Conservation (phyloP, 2,888 invertebrate species). For the Chymomyza procnemis region DNA sequence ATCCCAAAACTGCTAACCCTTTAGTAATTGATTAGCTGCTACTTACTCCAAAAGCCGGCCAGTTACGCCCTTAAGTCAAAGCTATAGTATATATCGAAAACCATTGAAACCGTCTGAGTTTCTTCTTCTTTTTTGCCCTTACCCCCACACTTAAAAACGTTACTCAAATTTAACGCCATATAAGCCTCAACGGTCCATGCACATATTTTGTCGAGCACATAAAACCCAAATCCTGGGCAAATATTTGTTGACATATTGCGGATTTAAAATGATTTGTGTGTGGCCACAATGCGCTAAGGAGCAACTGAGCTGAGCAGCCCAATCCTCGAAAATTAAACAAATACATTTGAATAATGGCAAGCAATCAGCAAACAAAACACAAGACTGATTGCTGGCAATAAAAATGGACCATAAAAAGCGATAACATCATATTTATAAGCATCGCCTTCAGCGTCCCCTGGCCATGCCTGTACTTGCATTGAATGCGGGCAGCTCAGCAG, state of each 20-base stretch:
- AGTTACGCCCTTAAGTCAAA: no score
- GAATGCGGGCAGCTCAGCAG: conserved; percentile 36
- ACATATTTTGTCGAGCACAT: conserved; percentile 19
- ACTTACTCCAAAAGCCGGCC: no score
- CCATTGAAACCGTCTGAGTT: no score
- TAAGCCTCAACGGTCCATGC: conserved; percentile 62
- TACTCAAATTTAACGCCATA: conserved; percentile 18
- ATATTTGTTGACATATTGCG: conserved; percentile 72
- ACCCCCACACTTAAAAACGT: no score
- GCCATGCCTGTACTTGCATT: not conserved
- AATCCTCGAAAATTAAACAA: conserved; percentile 68
- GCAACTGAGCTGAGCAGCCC: conserved; percentile 18
- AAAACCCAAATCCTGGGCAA: conserved; percentile 33
- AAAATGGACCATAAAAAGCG: conserved; percentile 74
- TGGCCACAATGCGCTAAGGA: conserved; percentile 6
- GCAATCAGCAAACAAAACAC: conserved; percentile 70
- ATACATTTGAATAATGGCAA: conserved; percentile 70
- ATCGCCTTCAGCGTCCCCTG: not conserved
- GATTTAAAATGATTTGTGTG: conserved; percentile 72
- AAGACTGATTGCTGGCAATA: conserved; percentile 74
- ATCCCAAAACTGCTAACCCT: no score
- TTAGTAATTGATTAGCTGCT: no score
- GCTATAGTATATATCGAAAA: no score
- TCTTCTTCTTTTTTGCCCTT: not conserved
- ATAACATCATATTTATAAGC: conserved; percentile 75